Conservation (phyloP, 2,888 invertebrate species). For the Drosophila nigricruria region DNA sequence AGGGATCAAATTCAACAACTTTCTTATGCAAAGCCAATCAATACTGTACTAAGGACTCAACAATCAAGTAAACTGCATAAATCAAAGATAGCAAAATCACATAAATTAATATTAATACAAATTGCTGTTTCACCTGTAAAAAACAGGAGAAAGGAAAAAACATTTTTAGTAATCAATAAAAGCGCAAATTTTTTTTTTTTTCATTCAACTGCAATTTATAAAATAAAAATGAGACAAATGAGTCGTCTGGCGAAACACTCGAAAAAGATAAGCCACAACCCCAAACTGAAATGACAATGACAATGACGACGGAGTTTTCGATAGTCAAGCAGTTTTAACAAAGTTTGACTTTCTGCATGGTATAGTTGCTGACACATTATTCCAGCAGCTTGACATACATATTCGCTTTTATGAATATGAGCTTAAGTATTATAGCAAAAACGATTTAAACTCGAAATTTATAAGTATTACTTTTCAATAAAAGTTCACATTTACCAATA, state of each 20-base stretch:
- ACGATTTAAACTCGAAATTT: not conserved
- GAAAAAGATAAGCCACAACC: conserved; percentile 5
- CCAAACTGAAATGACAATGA: conserved; percentile 9
- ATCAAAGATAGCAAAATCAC: conserved; percentile 38
- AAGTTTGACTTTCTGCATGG: not conserved
- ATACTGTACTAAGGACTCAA: not conserved
- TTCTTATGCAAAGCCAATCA: not conserved
- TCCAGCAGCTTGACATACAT: not conserved
- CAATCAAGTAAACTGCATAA: conserved; percentile 25
- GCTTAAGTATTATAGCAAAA: not conserved
- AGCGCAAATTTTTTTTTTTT: conserved; percentile 2
- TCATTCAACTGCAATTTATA: not conserved
- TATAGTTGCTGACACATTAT: conserved; percentile 6
- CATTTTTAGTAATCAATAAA: conserved; percentile 22
- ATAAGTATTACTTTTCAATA: not conserved
- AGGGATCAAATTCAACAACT: not conserved
- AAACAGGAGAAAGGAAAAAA: not conserved
- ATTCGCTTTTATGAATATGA: not conserved
- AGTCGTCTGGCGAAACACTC: not conserved
- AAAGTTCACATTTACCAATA: no score
- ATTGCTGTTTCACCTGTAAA: conserved; percentile 14
- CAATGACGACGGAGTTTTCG: not conserved
- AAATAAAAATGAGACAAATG: conserved; percentile 16
- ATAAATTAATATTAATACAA: conserved; percentile 37
- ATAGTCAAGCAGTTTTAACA: not conserved